Base-by-base conservation (phyloP, 2,113 vertebrate species). In the Cephalopholis sonnerati region DNA sequence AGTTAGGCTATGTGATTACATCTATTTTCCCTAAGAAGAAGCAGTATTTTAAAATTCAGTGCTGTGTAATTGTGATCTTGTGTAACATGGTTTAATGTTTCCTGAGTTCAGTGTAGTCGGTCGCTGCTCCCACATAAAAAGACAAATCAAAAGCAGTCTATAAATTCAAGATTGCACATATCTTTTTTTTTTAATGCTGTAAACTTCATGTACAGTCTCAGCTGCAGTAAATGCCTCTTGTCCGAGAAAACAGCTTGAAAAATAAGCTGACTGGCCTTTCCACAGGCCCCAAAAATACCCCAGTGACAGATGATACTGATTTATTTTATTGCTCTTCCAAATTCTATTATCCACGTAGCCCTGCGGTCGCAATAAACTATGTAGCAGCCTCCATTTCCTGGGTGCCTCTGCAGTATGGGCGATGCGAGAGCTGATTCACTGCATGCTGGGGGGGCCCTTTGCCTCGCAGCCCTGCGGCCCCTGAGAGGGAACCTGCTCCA, bases 281-380 rank as follows among this genome's bases (percentile, higher is more conserved):
- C 15, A 15, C n/a, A 2, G 64, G 22, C 68, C 84, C 48, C 64
- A n/a, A 81, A 90, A 86, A 87, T 77, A 83, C 82, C 70, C 83
- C 24, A 66, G 29, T 78, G 84, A 78, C 84, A 91, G 78, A 87
- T 83, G 71, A 87, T 77, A 62, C 72, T 78, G 46, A 91, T 89
- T 91, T 90, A 83, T 83, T 88, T 90, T 82, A 75, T 77, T 82
- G 84, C 68, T 69, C 48, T 66, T 82, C 50, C 57, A 69, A 89
- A 85, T 91, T 79, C 77, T 39, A 61, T 88, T 68, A 74, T 84
- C 41, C 65, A 68, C 48, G 62, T 76, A 69, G 54, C 58, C 76
- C 57, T 32, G 57, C 46, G 50, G 61, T 65, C 77, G 44, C 55
- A 53, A 54, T 86, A 76, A 83, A 54, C 55, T 78, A 39, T 65